Evolutionary conservation across 2,888 invertebrate genomes (phyloP), one percentile per base, ranked within the genome.

Genomic region (Lutraria lutraria): DNA sequence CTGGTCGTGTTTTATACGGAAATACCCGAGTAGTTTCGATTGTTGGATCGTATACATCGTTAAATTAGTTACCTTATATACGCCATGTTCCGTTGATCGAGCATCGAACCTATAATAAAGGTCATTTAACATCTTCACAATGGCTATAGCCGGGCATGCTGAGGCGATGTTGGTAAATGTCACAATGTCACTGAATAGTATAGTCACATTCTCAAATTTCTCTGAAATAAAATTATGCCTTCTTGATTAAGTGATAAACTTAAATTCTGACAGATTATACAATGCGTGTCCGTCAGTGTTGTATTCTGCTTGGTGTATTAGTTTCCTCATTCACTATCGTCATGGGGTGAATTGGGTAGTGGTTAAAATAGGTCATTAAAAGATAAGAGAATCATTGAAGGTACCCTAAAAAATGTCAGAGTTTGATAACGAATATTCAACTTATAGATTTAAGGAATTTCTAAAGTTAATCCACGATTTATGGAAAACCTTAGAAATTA

Each of bases 101-200:
- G 90, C 86, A 91, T 95, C 95, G 86, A 96, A 95, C 68, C 93
- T 87, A 52, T 93, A 92, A 90, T 95, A 95, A 53, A 96, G 92
- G 31, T 94, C 92, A 81, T 95, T 95, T 21, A 96, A 90, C 93
- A 96, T 94, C 82, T 93, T 93, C 15, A 95, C 94, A 31, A 95
- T 93, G 60, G 95, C 93, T 89, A 93, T 90, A 0, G 96, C 95
- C 0, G 92, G 89, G 87, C 95, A 95, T 0, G 93, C 94, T 10
- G 93, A 79, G 3, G 95, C 93, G 21, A 96, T 95, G 86, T 93
- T 94, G 4, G 95, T 94, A 90, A 96, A 96, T 0, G 94, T 94
- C 15, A 96, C 95, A 43, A 96, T 94, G 89, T 96, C 96, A 80
- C 95, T 94, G 91, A 95, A 96, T 85, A 96, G 88, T 12, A 96